Conservation (phyloP, 2,888 invertebrate species). For the Zeuzera pyrina region DNA sequence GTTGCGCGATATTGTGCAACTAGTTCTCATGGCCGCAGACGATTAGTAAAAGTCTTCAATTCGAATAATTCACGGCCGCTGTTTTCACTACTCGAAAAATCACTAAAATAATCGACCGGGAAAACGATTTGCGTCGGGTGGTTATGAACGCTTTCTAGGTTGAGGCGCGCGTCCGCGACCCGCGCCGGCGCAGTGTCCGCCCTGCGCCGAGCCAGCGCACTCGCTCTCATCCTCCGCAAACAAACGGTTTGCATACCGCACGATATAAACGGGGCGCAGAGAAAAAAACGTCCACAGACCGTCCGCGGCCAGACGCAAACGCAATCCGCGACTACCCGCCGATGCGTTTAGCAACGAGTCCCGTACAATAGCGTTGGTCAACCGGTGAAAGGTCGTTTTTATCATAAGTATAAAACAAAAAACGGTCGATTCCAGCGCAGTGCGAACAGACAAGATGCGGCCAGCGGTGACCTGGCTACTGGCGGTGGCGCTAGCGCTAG, state of each 20-base stretch:
- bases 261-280: conserved; percentile 30
- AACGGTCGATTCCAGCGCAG: conserved; percentile 32
- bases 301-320: too few species aligned
- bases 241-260: conserved; percentile 33
- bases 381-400: conserved; percentile 42
- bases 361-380: conserved; percentile 25
- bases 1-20: conserved; percentile 33
- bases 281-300: conserved; percentile 11
- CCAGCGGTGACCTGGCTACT: conserved; percentile 36
- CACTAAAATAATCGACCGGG: conserved; percentile 41
- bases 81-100: conserved; percentile 50
- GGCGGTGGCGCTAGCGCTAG: conserved; percentile 33
- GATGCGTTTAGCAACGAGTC: conserved; percentile 36
- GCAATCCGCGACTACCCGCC: conserved; percentile 11
- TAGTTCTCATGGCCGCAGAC: conserved; percentile 26
- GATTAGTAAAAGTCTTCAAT: conserved; percentile 30
- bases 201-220: conserved; percentile 29
- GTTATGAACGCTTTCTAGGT: conserved; percentile 53
- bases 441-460: conserved; percentile 44
- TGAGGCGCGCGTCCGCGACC: conserved; percentile 12
- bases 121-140: conserved; percentile 37
- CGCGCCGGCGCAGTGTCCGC: conserved; percentile 33
- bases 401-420: conserved; percentile 51
- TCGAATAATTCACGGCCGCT: conserved; percentile 44
- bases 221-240: conserved; percentile 26